Conservation (phyloP, 2,797 vertebrate species). For the Melanotaenia trifasciata region DNA sequence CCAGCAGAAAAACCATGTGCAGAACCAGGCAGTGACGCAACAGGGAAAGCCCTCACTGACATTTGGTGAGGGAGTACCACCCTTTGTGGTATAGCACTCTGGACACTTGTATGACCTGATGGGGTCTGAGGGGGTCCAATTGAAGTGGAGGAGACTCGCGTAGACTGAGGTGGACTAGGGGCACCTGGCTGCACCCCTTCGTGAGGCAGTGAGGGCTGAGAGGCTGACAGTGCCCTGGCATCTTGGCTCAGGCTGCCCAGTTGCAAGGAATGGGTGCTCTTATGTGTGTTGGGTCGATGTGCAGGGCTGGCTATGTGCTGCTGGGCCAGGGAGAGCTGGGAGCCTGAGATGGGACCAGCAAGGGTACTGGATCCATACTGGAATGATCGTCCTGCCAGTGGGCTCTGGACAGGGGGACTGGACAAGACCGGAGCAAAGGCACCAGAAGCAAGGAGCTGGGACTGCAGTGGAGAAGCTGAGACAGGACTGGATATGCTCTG, state of each 20-base stretch:
- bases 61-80: slow-evolving; percentile 84
- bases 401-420: slow-evolving; percentile 83
- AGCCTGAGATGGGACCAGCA: slow-evolving; percentile 80
- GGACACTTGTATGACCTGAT: slow-evolving; percentile 55
- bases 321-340: slow-evolving; percentile 90
- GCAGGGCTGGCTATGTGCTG: slow-evolving; percentile 86
- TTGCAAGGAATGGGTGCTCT: slow-evolving; percentile 85
- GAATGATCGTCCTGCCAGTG: slow-evolving; percentile 83
- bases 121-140: slow-evolving; percentile 81
- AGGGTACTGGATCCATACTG: slow-evolving; percentile 80
- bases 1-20: slow-evolving; percentile 50
- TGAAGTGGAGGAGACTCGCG: slow-evolving; percentile 87
- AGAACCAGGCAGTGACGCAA: slow-evolving; percentile 72
- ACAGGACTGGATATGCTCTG: slow-evolving; percentile 85
- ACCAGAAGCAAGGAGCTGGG: slow-evolving; percentile 80
- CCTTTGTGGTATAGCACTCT: slow-evolving; percentile 70
- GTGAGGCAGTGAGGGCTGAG: slow-evolving; percentile 91
- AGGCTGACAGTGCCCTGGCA: slow-evolving; percentile 88
- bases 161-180: slow-evolving; percentile 82
- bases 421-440: slow-evolving; percentile 77
- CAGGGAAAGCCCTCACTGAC: slow-evolving; percentile 80
- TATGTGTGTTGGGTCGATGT: slow-evolving; percentile 86
- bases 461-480: slow-evolving; percentile 82
- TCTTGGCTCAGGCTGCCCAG: slow-evolving; percentile 88
- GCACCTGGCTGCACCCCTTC: slow-evolving; percentile 70